Base-by-base conservation (phyloP, 2,888 invertebrate genomes). In the Copidosoma aretas region DNA sequence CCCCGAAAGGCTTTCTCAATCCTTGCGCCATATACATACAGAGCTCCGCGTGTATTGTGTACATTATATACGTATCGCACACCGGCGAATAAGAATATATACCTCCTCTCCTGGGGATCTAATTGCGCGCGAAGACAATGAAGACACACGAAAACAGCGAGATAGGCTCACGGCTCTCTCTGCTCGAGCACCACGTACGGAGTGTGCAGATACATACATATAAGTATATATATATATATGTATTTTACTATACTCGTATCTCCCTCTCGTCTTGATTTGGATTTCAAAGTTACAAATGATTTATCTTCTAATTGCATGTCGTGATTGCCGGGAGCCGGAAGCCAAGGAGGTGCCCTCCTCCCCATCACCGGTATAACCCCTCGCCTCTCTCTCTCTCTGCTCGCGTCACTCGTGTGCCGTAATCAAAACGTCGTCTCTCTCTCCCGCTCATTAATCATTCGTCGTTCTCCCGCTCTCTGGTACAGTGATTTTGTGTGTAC, bases 221-320 rank as follows among this genome's bases (percentile, higher is more conserved):
- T n/a, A n/a, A n/a, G 21, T 12, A 12, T 14, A 53, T n/a, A 52
- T 19, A 52, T 32, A 46, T 12, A 12, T 46, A 14, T 52, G 32
- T 46, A 41, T 10, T 43, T 14, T 59, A 12, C 39, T n/a, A 21
- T 58, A 25, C 22, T 41, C 14, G 39, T 41, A 39, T 41, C 24
- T 57, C 60, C 14, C 24, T 10, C 60, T 66, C 71, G 52, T 65
- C 67, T 68, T 71, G 66, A 71, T 71, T 71, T 68, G 68, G 67
- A 71, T 71, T 82, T 79, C 77, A 73, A 76, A 77, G 77, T 77
- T 78, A 79, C 80, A 78, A 81, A 82, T 81, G 81, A 81, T 81
- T 81, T 80, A 81, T 81, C 81, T 77, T 79, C 80, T 81, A 81
- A 81, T 82, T 80, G 81, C 81, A 79, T 80, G 81, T 80, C 80